Percentiles rank a stretch among this genome's conserved stretches.
Evolutionary conservation across 2,113 vertebrate species (phyloP).

Genomic region (Tragelaphus strepsiceros): DNA sequence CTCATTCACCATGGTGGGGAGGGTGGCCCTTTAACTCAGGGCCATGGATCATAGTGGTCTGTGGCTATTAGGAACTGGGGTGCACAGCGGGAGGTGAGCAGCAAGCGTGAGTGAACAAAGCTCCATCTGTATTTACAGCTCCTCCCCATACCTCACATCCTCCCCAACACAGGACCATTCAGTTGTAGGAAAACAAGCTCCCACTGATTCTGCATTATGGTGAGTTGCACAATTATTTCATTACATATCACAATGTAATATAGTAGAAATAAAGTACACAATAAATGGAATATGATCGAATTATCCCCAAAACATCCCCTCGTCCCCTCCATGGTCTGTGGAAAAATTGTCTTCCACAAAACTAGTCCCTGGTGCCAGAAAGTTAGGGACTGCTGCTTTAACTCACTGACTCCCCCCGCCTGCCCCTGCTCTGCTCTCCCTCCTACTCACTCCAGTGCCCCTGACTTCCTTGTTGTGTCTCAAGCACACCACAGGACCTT

Average conservation of each 20-base stretch:
- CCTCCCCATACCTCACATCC: not conserved
- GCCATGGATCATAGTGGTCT: not conserved
- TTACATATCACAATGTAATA: not conserved
- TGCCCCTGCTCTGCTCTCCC: not conserved
- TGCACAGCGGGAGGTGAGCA: not conserved
- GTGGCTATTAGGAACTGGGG: not conserved
- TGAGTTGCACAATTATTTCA: not conserved
- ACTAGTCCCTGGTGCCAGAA: not conserved
- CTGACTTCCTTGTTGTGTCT: not conserved
- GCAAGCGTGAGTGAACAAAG: not conserved
- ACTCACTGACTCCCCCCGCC: fast-evolving
- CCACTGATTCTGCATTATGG: not conserved
- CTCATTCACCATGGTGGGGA: not conserved
- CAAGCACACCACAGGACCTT: not conserved
- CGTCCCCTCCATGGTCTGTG: not conserved
- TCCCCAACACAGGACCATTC: not conserved
- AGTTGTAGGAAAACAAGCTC: not conserved
- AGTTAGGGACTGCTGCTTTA: not conserved
- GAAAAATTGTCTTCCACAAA: not conserved
- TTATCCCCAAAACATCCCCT: not conserved
- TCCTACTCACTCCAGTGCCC: not conserved
- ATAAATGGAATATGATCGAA: not conserved
- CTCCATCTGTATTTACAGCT: not conserved
- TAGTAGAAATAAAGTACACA: not conserved
- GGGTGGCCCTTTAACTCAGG: not conserved